Conservation (phyloP, 1,140 invertebrate genomes). For the Drosophila pseudoobscura region DNA sequence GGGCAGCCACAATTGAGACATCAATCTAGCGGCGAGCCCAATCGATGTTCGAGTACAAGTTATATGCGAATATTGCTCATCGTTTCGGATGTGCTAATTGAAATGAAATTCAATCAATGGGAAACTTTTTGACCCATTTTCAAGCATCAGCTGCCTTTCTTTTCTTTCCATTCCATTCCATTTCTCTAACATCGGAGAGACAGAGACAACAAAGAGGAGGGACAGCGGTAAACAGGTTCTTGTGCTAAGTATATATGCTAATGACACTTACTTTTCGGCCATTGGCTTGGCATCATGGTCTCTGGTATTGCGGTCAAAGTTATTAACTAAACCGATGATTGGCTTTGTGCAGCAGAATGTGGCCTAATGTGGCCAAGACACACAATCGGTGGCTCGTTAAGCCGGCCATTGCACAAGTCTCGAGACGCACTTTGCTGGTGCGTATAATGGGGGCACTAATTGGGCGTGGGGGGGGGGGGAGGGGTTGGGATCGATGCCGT, state of each 20-base stretch:
- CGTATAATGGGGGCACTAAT: slow-evolving; percentile 71
- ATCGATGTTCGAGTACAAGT: slow-evolving; percentile 18
- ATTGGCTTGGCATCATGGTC: background rate
- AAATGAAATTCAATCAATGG: slow-evolving; percentile 46
- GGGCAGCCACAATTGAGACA: slow-evolving; percentile 14
- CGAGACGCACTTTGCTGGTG: slow-evolving; percentile 59
- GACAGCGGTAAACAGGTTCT: slow-evolving; percentile 54
- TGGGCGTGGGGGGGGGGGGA: slow-evolving; percentile 5
- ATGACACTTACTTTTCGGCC: slow-evolving; percentile 63
- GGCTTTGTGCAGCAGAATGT: slow-evolving; percentile 17
- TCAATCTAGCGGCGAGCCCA: background rate
- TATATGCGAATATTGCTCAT: slow-evolving; percentile 43
- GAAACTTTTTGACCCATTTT: slow-evolving; percentile 65
- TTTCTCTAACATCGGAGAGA: background rate
- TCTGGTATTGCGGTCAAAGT: slow-evolving; percentile 72
- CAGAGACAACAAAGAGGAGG: background rate
- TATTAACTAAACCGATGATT: slow-evolving; percentile 67
- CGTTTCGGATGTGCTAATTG: slow-evolving; percentile 58
- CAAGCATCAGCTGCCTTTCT: slow-evolving; percentile 9
- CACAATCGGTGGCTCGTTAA: slow-evolving; percentile 70
- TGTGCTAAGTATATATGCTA: slow-evolving; percentile 78
- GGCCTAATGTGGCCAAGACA: slow-evolving; percentile 24
- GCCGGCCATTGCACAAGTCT: slow-evolving; percentile 50
- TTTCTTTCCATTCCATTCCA: slow-evolving; percentile 4
- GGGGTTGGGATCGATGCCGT: slow-evolving; percentile 9